phyloP scores from a whole-genome alignment of 2,888 invertebrate genomes.

The Steinernema carpocapsae region DNA sequence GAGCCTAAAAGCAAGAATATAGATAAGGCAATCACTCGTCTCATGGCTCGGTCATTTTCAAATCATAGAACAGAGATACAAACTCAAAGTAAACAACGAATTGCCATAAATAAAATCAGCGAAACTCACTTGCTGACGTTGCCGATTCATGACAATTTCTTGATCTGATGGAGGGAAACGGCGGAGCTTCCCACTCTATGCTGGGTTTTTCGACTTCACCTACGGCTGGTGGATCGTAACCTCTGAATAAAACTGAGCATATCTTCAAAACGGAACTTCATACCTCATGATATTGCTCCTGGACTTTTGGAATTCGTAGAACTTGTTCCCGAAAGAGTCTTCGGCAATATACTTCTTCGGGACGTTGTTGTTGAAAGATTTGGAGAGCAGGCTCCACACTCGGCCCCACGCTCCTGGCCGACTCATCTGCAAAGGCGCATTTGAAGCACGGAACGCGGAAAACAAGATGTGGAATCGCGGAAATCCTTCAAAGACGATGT shows the following conservation, averaged over 20 bases:
- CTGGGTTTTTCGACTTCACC: constrained; percentile 44
- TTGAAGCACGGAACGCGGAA: not conserved
- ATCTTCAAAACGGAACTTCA: not conserved
- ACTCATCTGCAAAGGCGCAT: constrained; percentile 46
- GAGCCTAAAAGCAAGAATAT: constrained; percentile 51
- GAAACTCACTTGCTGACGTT: constrained; percentile 54
- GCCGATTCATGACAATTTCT: constrained; percentile 60
- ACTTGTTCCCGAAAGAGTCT: constrained; percentile 60
- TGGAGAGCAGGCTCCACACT: constrained; percentile 52
- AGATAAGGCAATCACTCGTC: too few relatives aligned
- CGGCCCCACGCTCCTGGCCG: constrained; percentile 56
- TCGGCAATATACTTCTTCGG: constrained; percentile 57
- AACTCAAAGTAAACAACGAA: too few relatives aligned
- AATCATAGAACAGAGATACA: not conserved
- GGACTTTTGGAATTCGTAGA: constrained; percentile 58
- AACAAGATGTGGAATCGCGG: not conserved
- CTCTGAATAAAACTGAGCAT: constrained; percentile 48
- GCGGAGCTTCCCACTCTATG: constrained; percentile 64
- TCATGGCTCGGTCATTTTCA: not conserved
- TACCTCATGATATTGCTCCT: constrained; percentile 38
- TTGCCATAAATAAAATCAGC: too few relatives aligned
- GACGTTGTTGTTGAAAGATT: constrained; percentile 52
- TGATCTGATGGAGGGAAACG: constrained; percentile 64
- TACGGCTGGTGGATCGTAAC: constrained; percentile 56
- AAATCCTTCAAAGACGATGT: too few relatives aligned